These are phyloP conservation scores for Empidonax traillii DNA, from an alignment of 2,113 vertebrate species.

Conservation along the genomic window DNA sequence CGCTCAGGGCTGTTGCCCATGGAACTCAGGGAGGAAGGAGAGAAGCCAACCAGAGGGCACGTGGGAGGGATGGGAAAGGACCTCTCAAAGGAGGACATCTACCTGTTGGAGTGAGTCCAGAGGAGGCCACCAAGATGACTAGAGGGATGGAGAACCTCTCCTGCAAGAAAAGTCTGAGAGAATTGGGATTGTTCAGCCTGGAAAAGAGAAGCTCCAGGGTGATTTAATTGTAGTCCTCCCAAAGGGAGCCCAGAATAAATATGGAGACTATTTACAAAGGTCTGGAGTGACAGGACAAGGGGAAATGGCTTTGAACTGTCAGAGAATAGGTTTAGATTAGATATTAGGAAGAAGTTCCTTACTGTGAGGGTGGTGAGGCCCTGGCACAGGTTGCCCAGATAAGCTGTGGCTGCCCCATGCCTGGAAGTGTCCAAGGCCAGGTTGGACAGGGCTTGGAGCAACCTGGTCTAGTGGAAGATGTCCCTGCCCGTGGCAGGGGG, in stretches of 20 bases:
- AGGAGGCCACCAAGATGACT: background rate
- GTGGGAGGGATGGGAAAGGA: background rate
- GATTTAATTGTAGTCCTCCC: accelerated
- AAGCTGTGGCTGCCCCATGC: background rate
- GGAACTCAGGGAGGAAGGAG: background rate
- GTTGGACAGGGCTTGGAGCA: accelerated
- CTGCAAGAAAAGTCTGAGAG: background rate
- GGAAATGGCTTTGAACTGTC: background rate
- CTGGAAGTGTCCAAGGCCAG: background rate
- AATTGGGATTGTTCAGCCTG: background rate
- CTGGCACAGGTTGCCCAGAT: background rate
- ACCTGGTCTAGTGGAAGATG: accelerated
- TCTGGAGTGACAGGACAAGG: background rate
- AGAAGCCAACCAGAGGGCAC: accelerated
- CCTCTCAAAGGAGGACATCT: background rate
- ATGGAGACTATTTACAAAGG: too few species aligned
- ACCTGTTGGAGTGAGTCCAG: background rate
- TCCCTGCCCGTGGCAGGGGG: background rate
- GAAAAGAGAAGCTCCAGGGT: background rate
- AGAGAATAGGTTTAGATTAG: accelerated
- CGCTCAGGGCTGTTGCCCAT: accelerated
- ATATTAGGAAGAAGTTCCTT: accelerated
- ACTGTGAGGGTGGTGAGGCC: background rate
- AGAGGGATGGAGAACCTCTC: background rate
- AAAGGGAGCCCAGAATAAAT: background rate